Base-by-base conservation (phyloP, 1,140 invertebrate genomes). In the Protaetia brevitarsis region DNA sequence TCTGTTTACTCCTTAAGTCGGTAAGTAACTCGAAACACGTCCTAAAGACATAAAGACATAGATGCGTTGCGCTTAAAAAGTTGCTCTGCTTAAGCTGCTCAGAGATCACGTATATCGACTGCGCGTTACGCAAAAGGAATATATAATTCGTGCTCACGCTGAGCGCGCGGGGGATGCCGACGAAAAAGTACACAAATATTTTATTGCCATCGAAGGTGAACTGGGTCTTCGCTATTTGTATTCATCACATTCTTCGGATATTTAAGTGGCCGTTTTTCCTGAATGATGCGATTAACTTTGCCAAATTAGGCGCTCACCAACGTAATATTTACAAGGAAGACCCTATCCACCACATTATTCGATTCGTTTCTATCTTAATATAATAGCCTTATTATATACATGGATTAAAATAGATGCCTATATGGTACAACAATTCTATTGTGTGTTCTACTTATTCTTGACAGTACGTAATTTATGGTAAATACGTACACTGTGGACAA, bases 1-100 rank as follows among this genome's bases (percentile, higher is more conserved):
- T 13, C 57, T 28, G 57, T 31, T 59, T 59, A 59, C 30, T 59
- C 26, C 27, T 59, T 31, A 31, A 31, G 57, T 59, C 29, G 57
- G 57, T 59, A 59, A 59, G 57, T 31, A 31, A 59, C 57, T 31
- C 57, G 29, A 29, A 59, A 59, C 57, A 59, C 57, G 57, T 59
- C 16, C 57, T 29, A 59, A 59, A 59, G 57, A 59, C 57, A 59
- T 59, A 59, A 59, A 59, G 57, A 59, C 57, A 59, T 59, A 59
- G 57, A 59, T 31, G 57, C 57, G 30, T 59, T 59, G 30, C 26
- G 28, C 26, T 59, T 59, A 59, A 59, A 59, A 59, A 59, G 57
- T 59, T 28, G 57, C 29, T 59, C 57, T 29, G 57, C 57, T 59
- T 29, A 59, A 31, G 29, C 57, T 51, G 41, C 57, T 7, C 57